Conservation (phyloP, 2,113 vertebrate species). For the Peromyscus polionotus region DNA sequence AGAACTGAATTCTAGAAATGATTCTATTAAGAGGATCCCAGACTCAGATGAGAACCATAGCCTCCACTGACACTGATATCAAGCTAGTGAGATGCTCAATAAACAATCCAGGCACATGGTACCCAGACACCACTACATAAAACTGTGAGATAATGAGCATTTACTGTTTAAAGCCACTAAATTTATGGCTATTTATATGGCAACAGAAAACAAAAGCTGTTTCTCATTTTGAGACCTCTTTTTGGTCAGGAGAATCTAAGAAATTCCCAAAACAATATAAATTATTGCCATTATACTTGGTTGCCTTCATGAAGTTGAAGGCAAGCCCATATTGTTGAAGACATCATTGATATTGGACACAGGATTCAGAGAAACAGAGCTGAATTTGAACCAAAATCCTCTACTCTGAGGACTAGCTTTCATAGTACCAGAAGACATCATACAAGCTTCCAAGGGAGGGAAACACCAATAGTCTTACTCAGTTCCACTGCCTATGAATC, state of each 20-base stretch:
- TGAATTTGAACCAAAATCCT: not conserved
- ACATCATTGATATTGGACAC: not conserved
- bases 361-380: not conserved
- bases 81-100: not conserved
- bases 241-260: not conserved
- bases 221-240: not conserved
- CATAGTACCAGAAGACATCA: not conserved
- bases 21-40: not conserved
- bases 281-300: not conserved
- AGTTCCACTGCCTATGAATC: not conserved
- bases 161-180: not conserved
- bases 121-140: not conserved
- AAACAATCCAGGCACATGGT: not conserved
- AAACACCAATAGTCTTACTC: not conserved
- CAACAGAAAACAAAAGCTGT: constrained; percentile 50
- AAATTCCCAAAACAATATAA: not conserved
- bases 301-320: not conserved
- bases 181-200: not conserved
- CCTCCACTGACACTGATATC: not conserved
- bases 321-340: not conserved
- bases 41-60: constrained; percentile 19
- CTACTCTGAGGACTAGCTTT: not conserved
- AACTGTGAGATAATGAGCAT: not conserved
- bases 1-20: not conserved
- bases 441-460: not conserved